phyloP scores from a whole-genome alignment of 2,888 invertebrate genomes.

The Aporophyla nigra region DNA sequence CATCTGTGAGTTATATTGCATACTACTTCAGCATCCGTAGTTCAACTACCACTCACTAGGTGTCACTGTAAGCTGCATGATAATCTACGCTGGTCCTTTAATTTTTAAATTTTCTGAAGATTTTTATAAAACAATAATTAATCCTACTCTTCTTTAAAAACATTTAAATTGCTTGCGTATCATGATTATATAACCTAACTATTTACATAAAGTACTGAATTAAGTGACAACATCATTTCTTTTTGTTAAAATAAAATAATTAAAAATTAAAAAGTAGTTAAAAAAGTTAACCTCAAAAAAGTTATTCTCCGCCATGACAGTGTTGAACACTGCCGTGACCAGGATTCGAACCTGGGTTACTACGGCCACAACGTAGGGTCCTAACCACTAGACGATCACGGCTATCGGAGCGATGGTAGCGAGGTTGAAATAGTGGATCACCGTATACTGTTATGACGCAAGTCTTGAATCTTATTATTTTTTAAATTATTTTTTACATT shows the following conservation, averaged over 20 bases:
- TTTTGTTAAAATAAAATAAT: neutral
- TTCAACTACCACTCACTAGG: conserved; percentile 34
- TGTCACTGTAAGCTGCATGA: conserved; percentile 10
- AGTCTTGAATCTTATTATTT: neutral
- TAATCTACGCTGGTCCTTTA: too few relatives aligned
- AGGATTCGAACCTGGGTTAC: conserved; percentile 95
- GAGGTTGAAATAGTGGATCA: conserved; percentile 23
- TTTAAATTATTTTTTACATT: neutral
- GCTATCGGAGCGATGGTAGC: conserved; percentile 90
- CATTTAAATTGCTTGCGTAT: too few relatives aligned
- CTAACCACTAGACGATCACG: conserved; percentile 95
- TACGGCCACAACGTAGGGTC: conserved; percentile 94
- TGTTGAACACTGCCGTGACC: conserved; percentile 91
- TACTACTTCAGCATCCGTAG: neutral
- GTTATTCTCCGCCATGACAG: conserved; percentile 83
- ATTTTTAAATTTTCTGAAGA: neutral
- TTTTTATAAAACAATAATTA: neutral
- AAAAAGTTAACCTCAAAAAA: conserved; percentile 63
- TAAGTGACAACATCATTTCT: neutral
- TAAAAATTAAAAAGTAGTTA: neutral
- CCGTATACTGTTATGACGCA: conserved; percentile 36
- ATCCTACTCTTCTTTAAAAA: neutral
- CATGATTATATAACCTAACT: neutral
- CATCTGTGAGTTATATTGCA: conserved; percentile 28
- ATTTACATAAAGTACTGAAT: too few relatives aligned